Percentiles rank a stretch among this genome's conserved stretches.
Conservation (phyloP, 2,888 invertebrate species). For the Deroplatys truncata region DNA sequence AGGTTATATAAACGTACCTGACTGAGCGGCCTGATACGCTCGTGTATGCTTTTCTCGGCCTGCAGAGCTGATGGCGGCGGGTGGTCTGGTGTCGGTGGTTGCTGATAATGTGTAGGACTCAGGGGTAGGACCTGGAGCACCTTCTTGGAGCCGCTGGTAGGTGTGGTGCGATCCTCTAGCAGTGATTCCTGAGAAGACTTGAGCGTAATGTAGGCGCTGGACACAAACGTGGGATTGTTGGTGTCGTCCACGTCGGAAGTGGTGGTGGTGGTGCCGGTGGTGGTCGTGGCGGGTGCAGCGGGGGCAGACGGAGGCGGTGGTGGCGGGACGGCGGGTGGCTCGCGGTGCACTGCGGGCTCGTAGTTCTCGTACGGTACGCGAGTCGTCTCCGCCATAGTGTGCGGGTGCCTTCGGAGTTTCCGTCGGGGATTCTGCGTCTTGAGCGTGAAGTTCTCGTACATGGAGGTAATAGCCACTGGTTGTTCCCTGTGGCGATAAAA, state of each 20-base stretch:
- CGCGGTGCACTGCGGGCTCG: conserved; percentile 45
- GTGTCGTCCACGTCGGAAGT: conserved; percentile 35
- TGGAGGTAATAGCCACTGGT: conserved; percentile 68
- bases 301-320: not conserved
- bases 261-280: conserved; percentile 30
- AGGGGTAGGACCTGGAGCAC: conserved; percentile 59
- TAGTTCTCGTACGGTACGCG: conserved; percentile 58
- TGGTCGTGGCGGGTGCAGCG: not conserved
- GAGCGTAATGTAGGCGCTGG: conserved; percentile 53
- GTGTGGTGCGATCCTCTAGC: conserved; percentile 47
- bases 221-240: conserved; percentile 48
- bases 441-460: conserved; percentile 67
- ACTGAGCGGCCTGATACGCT: conserved; percentile 82
- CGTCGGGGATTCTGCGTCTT: conserved; percentile 69
- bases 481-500: conserved; percentile 44
- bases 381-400: conserved; percentile 35
- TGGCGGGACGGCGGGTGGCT: not conserved
- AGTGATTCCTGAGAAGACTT: conserved; percentile 59
- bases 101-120: conserved; percentile 85
- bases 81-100: conserved; percentile 91
- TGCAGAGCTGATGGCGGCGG: conserved; percentile 88
- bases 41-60: conserved; percentile 84
- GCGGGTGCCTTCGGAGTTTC: conserved; percentile 55
- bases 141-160: conserved; percentile 37
- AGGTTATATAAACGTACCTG: conserved; percentile 56